A percentile compares a stretch with the other conserved stretches of the same genome.
Conservation (phyloP, 2,113 vertebrate species). For the Poecile atricapillus region DNA sequence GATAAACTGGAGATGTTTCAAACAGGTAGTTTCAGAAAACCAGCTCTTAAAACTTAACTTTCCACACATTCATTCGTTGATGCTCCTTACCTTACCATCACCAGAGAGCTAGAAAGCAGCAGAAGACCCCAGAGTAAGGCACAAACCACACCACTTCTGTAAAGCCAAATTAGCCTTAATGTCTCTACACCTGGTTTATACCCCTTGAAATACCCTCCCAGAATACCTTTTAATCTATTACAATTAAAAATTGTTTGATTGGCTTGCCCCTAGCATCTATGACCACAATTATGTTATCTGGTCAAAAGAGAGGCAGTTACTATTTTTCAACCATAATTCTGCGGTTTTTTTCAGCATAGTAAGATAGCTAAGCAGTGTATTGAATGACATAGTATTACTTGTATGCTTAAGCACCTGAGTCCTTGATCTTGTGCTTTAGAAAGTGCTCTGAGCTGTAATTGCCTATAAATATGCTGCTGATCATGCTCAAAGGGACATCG, state of each 20-base stretch:
- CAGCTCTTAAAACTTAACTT: neutral
- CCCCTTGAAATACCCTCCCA: neutral
- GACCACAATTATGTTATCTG: neutral
- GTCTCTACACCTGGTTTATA: neutral
- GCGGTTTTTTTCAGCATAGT: neutral
- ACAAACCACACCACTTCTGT: fast-evolving
- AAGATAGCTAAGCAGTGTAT: neutral
- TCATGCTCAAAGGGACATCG: neutral
- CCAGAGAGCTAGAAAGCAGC: neutral
- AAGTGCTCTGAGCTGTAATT: conserved; percentile 23
- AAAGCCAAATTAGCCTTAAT: neutral
- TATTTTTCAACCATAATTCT: neutral
- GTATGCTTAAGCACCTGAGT: neutral
- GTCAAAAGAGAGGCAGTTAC: neutral
- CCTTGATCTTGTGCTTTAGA: conserved; percentile 31
- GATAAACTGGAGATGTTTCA: neutral
- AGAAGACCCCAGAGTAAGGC: fast-evolving
- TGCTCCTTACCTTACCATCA: neutral
- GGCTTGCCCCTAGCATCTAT: neutral
- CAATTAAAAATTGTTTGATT: neutral
- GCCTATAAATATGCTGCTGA: conserved; percentile 3
- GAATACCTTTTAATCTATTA: neutral
- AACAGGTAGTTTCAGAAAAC: neutral
- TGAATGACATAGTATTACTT: neutral
- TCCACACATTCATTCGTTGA: neutral